These are phyloP conservation scores for Spatula versicolor DNA, from an alignment of 2,797 vertebrate genomes.

Conservation along the genomic window DNA sequence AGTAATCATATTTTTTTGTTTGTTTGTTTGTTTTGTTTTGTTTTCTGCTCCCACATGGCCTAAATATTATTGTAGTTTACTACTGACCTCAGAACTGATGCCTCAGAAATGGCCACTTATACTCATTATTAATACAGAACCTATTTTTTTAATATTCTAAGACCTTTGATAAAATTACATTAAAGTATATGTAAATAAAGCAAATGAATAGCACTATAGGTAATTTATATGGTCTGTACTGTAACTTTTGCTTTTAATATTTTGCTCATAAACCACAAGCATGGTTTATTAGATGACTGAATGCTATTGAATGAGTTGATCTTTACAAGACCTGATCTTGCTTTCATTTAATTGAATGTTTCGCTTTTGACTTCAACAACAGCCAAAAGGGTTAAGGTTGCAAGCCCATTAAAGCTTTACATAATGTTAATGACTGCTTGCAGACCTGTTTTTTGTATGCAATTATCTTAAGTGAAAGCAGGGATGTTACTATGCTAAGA, in stretches of 20 bases:
- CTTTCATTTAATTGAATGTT: background rate
- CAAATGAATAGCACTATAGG: background rate
- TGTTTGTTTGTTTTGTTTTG: no score
- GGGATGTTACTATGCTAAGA: background rate
- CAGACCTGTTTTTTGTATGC: background rate
- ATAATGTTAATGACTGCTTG: background rate
- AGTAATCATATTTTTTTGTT: background rate
- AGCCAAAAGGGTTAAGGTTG: background rate
- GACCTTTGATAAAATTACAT: background rate
- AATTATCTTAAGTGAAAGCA: background rate
- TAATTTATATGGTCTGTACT: background rate
- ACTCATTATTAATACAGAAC: background rate
- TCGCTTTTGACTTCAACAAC: background rate
- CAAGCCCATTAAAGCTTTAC: background rate
- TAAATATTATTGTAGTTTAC: background rate
- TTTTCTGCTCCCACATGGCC: background rate
- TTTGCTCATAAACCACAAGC: background rate
- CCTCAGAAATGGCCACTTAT: background rate
- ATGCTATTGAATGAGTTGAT: background rate
- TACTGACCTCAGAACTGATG: background rate
- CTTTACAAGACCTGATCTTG: background rate
- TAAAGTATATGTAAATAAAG: background rate
- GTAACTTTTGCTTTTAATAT: background rate
- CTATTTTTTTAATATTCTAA: background rate
- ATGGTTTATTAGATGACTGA: background rate